phyloP scores from a whole-genome alignment of 2,888 invertebrate species.

The Junonia oenone region DNA sequence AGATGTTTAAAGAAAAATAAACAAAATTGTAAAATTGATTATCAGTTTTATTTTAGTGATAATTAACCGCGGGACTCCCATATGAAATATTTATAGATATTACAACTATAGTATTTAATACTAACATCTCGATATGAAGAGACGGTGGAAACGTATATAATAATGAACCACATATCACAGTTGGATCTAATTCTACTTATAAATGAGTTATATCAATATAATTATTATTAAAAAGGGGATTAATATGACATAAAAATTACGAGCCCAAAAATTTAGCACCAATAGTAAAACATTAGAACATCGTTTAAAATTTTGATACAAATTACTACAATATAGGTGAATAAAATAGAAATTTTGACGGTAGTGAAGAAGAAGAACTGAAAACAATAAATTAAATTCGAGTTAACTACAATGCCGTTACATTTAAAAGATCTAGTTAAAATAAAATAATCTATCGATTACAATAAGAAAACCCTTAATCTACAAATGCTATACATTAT shows the following conservation, averaged over 20 bases:
- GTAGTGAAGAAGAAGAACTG: not conserved
- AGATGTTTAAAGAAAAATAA: constrained; percentile 31
- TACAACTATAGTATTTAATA: constrained; percentile 6
- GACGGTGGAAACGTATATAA: constrained; percentile 16
- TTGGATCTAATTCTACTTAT: constrained; percentile 57
- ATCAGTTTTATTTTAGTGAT: constrained; percentile 37
- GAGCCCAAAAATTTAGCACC: constrained; percentile 21
- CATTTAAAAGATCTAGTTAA: not conserved
- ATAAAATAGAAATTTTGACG: not conserved
- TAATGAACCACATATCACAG: constrained; percentile 56
- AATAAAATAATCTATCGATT: not conserved
- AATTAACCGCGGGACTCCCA: constrained; percentile 27
- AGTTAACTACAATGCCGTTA: constrained; percentile 6
- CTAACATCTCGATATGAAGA: constrained; percentile 18
- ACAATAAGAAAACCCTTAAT: constrained; percentile 7
- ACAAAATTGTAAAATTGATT: constrained; percentile 35
- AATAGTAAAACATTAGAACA: constrained; percentile 8
- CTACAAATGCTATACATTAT: constrained; percentile 22
- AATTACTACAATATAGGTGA: not conserved
- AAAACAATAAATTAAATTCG: not conserved
- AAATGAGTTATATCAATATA: constrained; percentile 19
- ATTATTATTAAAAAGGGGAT: not conserved
- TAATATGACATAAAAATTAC: not conserved
- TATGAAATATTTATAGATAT: constrained; percentile 29
- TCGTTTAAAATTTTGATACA: not conserved